A percentile compares a stretch with the other conserved stretches of the same genome.
Evolutionary conservation across 2,797 vertebrate species (phyloP).

Genomic region (Melanotaenia trifasciata): DNA sequence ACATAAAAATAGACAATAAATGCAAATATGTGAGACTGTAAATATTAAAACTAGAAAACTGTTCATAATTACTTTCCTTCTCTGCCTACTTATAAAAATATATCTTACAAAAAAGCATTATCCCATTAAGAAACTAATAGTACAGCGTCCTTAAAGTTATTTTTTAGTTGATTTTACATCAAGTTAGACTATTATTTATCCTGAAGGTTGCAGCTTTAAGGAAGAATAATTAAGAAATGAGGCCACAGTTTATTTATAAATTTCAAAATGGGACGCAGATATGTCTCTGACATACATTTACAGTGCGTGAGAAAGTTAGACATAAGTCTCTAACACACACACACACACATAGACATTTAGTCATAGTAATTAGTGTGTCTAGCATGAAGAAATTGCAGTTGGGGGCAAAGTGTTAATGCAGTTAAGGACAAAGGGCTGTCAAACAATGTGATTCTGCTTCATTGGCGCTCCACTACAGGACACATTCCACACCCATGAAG

Average conservation of each 20-base stretch:
- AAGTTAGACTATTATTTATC: neutral
- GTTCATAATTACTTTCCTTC: too few species aligned
- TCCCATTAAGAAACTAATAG: too few species aligned
- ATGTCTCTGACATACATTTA: neutral
- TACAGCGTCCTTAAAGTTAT: neutral
- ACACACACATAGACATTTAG: conserved; percentile 1
- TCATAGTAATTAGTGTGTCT: conserved; percentile 60
- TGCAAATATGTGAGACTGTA: neutral
- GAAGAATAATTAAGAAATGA: too few species aligned
- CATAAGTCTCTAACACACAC: neutral
- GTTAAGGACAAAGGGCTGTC: conserved; percentile 75
- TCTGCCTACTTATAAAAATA: neutral
- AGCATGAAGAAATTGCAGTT: conserved; percentile 53
- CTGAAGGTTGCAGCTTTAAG: too few species aligned
- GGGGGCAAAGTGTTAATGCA: conserved; percentile 43
- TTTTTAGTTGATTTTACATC: too few species aligned
- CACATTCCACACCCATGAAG: conserved; percentile 49
- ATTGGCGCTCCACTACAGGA: conserved; percentile 29
- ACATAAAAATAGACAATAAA: neutral
- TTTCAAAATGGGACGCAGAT: neutral
- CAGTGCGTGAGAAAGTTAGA: conserved; percentile 22
- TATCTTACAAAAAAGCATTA: neutral
- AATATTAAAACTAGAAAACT: neutral
- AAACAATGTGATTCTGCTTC: conserved; percentile 70
- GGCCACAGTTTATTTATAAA: neutral